phyloP scores from a whole-genome alignment of 37 sponge, comb jelly and placozoan species.

The Ianthella basta region DNA sequence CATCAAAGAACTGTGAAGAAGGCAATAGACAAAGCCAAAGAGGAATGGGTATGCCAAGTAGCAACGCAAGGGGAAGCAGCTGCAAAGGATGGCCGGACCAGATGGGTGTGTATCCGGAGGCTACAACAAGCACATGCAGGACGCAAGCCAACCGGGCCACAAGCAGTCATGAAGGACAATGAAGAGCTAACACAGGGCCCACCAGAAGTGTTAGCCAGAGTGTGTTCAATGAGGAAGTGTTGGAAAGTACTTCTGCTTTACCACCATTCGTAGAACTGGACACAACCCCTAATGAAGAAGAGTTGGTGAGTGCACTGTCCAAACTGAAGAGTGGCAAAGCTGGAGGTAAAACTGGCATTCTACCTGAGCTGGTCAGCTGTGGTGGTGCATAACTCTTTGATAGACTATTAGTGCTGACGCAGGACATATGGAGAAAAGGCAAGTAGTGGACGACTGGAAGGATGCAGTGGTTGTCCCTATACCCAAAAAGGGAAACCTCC shows the following conservation, averaged over 20 bases:
- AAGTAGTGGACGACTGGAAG: too few relatives aligned
- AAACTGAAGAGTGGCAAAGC: constrained; percentile 53
- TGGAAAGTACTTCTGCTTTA: not conserved
- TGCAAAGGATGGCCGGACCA: constrained; percentile 47
- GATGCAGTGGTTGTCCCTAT: constrained; percentile 23
- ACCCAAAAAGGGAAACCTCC: constrained; percentile 20
- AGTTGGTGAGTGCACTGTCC: constrained; percentile 27
- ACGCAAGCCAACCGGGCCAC: constrained; percentile 11
- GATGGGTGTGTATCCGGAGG: constrained; percentile 22
- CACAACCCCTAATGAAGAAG: constrained; percentile 41
- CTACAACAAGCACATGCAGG: constrained; percentile 38
- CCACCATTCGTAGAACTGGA: constrained; percentile 25
- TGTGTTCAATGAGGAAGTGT: constrained; percentile 14
- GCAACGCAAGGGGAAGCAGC: constrained; percentile 36
- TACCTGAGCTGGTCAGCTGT: too few relatives aligned
- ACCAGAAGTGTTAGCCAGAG: constrained; percentile 36
- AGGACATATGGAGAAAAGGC: too few relatives aligned
- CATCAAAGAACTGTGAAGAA: constrained; percentile 27
- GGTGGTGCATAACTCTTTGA: too few relatives aligned
- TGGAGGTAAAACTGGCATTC: constrained; percentile 39
- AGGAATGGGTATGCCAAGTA: constrained; percentile 18
- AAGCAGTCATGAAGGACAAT: constrained; percentile 44
- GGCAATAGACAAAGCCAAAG: constrained; percentile 20
- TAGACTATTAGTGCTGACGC: too few relatives aligned
- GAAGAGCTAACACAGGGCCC: constrained; percentile 45